A percentile compares a stretch with the other conserved stretches of the same genome.
These are phyloP conservation scores for Tenebrio molitor DNA, from an alignment of 1,140 invertebrate genomes.

Conservation along the genomic window DNA sequence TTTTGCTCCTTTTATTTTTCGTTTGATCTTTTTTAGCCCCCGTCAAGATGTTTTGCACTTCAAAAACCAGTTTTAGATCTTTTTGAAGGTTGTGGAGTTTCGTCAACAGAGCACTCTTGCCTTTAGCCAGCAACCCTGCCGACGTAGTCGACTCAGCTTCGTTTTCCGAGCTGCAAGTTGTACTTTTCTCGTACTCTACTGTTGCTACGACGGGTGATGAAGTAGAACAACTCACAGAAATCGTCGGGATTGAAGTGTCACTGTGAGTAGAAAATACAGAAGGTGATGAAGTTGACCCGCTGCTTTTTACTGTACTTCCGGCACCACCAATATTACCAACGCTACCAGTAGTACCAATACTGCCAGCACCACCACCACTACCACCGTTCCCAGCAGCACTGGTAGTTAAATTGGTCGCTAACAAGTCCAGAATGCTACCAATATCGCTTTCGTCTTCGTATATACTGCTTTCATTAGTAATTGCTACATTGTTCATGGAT, in stretches of 20 bases:
- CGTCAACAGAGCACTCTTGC: neutral
- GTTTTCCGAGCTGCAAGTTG: too few species aligned
- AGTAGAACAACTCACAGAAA: neutral
- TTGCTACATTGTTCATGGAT: neutral
- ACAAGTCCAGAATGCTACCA: neutral
- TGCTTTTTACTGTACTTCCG: too few species aligned
- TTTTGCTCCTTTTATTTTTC: conserved; percentile 35
- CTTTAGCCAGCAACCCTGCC: neutral
- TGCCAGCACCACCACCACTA: too few species aligned
- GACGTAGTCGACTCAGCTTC: neutral
- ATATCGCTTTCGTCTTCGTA: neutral
- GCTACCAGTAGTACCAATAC: too few species aligned
- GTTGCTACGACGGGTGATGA: neutral
- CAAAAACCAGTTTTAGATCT: conserved; percentile 51
- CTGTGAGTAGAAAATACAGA: neutral
- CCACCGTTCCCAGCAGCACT: neutral
- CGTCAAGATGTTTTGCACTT: conserved; percentile 52
- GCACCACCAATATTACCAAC: too few species aligned
- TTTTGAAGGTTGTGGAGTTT: conserved; percentile 47
- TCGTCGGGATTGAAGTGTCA: conserved; percentile 8
- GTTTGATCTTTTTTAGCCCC: conserved; percentile 14
- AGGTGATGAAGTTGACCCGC: too few species aligned
- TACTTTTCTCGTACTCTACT: neutral
- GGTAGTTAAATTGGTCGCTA: neutral
- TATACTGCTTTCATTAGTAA: neutral